Conservation (phyloP, 2,888 invertebrate genomes). For the Neria commutata region DNA sequence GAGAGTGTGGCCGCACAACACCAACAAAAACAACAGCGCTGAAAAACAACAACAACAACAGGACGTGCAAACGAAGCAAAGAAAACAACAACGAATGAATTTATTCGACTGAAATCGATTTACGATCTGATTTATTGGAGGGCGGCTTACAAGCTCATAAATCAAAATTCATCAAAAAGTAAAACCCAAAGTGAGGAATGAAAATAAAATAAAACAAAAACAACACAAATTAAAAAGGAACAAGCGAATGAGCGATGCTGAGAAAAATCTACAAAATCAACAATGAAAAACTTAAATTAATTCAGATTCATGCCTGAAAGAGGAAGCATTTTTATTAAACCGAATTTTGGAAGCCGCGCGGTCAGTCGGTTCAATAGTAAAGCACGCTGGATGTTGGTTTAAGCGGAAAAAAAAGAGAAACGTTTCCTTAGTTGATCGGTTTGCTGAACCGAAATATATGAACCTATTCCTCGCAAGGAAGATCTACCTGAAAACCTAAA, state of each 20-base stretch:
- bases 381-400: too few species aligned
- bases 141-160: slow-evolving; percentile 37
- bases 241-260: neutral
- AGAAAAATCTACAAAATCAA: slow-evolving; percentile 7
- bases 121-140: slow-evolving; percentile 40
- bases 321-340: neutral
- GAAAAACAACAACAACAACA: neutral
- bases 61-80: neutral
- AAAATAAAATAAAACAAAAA: slow-evolving; percentile 10
- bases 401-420: too few species aligned
- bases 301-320: neutral
- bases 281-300: slow-evolving; percentile 12
- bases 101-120: slow-evolving; percentile 35
- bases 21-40: too few species aligned
- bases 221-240: neutral
- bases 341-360: neutral
- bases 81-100: slow-evolving; percentile 14
- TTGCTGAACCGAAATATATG: too few species aligned
- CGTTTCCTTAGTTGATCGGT: too few species aligned
- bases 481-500: neutral
- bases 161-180: slow-evolving; percentile 37
- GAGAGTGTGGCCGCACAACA: neutral
- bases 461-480: neutral
- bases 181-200: slow-evolving; percentile 9
- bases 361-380: too few species aligned